Conservation (phyloP, 2,888 invertebrate genomes). For the Volucella bombylans region DNA sequence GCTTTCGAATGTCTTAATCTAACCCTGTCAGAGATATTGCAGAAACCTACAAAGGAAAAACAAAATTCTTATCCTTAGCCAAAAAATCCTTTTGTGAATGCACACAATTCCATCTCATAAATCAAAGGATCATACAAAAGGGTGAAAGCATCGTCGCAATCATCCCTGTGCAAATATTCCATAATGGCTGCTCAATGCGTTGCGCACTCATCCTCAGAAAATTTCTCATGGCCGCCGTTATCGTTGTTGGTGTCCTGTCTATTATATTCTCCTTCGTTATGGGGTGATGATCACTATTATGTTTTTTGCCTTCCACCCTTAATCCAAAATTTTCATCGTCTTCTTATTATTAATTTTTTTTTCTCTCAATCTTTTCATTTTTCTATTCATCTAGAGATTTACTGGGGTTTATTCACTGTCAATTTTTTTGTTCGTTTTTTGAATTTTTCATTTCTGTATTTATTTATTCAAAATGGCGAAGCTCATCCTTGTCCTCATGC, state of each 20-base stretch:
- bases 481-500: constrained; percentile 20
- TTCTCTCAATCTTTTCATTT: neutral
- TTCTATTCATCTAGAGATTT: constrained; percentile 59
- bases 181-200: constrained; percentile 61
- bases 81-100: constrained; percentile 60
- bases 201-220: constrained; percentile 48
- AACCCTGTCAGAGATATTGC: constrained; percentile 2
- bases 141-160: constrained; percentile 60
- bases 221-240: constrained; percentile 66
- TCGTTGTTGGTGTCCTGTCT: constrained; percentile 28
- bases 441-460: neutral
- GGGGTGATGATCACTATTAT: constrained; percentile 56
- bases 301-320: constrained; percentile 48
- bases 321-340: constrained; percentile 31
- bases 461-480: constrained; percentile 68
- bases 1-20: constrained; percentile 59
- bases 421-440: constrained; percentile 11
- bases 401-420: constrained; percentile 64
- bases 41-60: constrained; percentile 18
- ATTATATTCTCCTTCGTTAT: constrained; percentile 53
- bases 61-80: constrained; percentile 13
- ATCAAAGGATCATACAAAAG: constrained; percentile 71
- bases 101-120: constrained; percentile 64
- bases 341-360: constrained; percentile 1
- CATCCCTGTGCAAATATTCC: constrained; percentile 69